Evolutionary conservation across 2,797 vertebrate genomes (phyloP).

Genomic region (Rachycentron canadum): DNA sequence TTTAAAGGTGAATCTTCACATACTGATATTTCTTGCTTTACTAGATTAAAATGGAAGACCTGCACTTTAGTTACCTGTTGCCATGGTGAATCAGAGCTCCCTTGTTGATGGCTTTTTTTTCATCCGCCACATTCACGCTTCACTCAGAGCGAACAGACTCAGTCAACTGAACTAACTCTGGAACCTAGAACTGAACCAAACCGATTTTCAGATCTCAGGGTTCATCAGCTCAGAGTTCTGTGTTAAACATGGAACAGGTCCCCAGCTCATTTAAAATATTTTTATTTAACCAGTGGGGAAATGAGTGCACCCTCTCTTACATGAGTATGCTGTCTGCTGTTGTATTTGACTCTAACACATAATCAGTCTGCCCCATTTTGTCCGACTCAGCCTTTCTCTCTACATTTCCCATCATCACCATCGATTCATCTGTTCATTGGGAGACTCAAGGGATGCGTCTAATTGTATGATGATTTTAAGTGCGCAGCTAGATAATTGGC

Average conservation of each 20-base stretch:
- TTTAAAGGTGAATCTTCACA: background rate
- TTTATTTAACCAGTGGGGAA: background rate
- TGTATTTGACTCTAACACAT: constrained; percentile 34
- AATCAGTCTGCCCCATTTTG: constrained; percentile 21
- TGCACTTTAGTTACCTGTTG: background rate
- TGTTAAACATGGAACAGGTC: background rate
- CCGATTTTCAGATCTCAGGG: background rate
- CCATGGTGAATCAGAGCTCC: background rate
- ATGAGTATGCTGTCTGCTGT: constrained; percentile 11
- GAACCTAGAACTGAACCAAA: background rate
- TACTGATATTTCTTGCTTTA: background rate
- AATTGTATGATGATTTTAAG: constrained; percentile 81
- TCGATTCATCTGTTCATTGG: constrained; percentile 64
- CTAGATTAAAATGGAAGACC: background rate
- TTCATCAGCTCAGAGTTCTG: too few species aligned
- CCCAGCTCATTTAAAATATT: background rate
- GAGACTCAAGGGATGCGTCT: constrained; percentile 62
- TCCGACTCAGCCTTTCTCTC: constrained; percentile 23
- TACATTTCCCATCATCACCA: constrained; percentile 60
- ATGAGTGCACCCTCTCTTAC: background rate
- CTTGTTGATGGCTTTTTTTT: background rate
- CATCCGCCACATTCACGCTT: background rate
- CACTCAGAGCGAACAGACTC: background rate
- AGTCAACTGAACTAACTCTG: background rate
- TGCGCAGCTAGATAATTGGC: constrained; percentile 71